Base-by-base conservation (phyloP, 2,797 vertebrate species). In the Phataginus tricuspis region DNA sequence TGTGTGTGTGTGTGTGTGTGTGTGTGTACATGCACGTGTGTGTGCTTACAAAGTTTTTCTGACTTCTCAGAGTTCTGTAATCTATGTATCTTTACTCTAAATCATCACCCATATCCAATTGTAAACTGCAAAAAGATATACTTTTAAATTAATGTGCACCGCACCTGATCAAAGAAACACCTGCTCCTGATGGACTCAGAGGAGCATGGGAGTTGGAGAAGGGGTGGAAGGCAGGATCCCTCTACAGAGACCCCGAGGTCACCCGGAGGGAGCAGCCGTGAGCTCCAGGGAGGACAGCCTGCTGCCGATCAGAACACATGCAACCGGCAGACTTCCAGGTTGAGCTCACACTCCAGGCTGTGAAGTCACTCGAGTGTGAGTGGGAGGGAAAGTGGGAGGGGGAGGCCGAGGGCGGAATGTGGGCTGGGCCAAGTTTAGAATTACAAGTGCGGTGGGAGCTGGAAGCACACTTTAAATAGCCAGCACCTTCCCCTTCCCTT, bases 401-500 rank as follows among this genome's bases (percentile, higher is more conserved):
- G 94, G 53, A 79, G 69, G 92, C 78, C 82, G 94, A 96, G 98
- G 98, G 97, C 90, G 97, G 98, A 98, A 99, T 99, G 98, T 99
- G 98, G 98, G 98, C 97, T 95, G 98, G 98, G 97, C 98, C 90
- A 98, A 98, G 98, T 98, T 98, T 99, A 98, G 98, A 98, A 98
- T 99, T 99, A 98, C 98, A 98, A 90, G 97, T 93, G 97, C 92
- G 0, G 86, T 97, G 39, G 96, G 96, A 89, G 53, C 94, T 96
- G 37, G 93, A 97, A 91, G 31, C 97, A 96, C 93, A 69, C 98
- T 98, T 98, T 97, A 98, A 98, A 98, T 98, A 98, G 97, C 97
- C 97, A 86, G 98, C 93, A 97, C 98, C 98, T 98, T 98, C 97
- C 68, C 0, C 74, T 94, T 88, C 86, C 96, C 97, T 96, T 95